These are phyloP conservation scores for Orcinus orca DNA, from an alignment of 2,113 vertebrate species.

Conservation along the genomic window DNA sequence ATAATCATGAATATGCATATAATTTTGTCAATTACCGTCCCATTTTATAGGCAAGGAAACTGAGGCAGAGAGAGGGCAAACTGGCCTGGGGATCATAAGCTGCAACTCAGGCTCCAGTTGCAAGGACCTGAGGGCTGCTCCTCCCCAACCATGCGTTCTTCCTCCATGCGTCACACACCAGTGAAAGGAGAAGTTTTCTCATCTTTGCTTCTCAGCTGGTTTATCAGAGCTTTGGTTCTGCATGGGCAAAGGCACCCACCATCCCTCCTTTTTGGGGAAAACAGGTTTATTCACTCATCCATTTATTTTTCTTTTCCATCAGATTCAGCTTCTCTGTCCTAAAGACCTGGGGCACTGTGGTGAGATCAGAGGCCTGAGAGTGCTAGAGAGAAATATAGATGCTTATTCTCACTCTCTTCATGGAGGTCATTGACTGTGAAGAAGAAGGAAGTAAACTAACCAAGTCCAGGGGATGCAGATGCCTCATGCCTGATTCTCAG, in stretches of 20 bases:
- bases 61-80: neutral
- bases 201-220: neutral
- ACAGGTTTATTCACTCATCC: neutral
- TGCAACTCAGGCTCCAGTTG: neutral
- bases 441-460: neutral
- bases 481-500: neutral
- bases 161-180: rapidly evolving
- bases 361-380: neutral
- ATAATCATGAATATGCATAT: neutral
- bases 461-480: neutral
- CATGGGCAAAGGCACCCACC: neutral
- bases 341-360: neutral
- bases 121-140: rapidly evolving
- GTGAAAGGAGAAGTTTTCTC: neutral
- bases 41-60: neutral
- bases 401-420: neutral
- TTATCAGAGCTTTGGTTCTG: neutral
- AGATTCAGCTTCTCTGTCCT: neutral
- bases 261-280: neutral
- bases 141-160: rapidly evolving
- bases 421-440: neutral
- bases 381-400: neutral
- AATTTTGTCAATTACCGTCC: neutral
- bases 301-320: neutral
- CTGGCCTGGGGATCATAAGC: neutral